phyloP scores from a whole-genome alignment of 2,113 vertebrate genomes.

The Geothlypis trichas region DNA sequence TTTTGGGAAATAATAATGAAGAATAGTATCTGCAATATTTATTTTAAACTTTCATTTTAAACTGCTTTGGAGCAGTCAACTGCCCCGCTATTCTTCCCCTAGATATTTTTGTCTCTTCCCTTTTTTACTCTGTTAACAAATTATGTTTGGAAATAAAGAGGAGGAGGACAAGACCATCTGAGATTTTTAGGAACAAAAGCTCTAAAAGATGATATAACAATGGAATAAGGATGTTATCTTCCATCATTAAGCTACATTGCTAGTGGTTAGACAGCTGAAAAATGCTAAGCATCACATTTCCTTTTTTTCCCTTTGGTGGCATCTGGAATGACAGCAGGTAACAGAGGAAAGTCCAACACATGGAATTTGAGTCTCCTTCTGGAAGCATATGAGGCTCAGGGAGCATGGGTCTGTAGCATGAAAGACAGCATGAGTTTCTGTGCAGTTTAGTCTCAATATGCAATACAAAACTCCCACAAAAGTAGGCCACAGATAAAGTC shows the following conservation, averaged over 20 bases:
- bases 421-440: not conserved
- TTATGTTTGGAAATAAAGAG: not conserved
- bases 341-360: not conserved
- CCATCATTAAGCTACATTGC: not conserved
- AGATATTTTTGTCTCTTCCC: not conserved
- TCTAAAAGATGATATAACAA: not conserved
- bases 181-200: not conserved
- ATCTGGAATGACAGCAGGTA: not conserved
- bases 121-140: not conserved
- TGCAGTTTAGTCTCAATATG: not conserved
- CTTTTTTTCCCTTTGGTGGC: not conserved
- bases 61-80: not conserved
- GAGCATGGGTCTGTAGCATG: rapidly evolving
- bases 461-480: not conserved
- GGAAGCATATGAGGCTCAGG: not conserved
- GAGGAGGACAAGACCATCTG: not conserved
- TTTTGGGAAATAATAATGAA: not conserved
- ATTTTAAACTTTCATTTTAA: not conserved
- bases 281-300: not conserved
- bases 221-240: not conserved
- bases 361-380: not conserved
- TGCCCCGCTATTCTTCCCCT: not conserved
- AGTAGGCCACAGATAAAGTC: not conserved
- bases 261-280: not conserved
- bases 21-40: not conserved